phyloP scores from a whole-genome alignment of 2,888 invertebrate species.

The Drosophila fulvimacula region DNA sequence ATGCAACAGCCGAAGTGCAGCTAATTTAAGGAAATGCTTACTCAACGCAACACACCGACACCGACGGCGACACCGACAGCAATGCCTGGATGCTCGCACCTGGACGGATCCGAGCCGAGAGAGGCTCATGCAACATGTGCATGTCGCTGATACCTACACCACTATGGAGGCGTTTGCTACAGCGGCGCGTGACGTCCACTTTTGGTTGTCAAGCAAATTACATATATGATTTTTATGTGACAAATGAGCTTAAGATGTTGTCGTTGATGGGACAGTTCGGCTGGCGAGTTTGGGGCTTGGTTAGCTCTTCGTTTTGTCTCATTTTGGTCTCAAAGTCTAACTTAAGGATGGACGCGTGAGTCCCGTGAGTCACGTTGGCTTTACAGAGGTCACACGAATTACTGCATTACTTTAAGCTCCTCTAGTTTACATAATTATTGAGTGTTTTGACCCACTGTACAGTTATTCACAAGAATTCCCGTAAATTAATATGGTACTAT shows the following conservation, averaged over 20 bases:
- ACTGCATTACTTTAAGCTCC: not conserved
- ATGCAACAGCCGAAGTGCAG: slow-evolving; percentile 70
- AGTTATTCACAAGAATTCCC: no score
- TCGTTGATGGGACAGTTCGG: slow-evolving; percentile 68
- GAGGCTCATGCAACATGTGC: slow-evolving; percentile 35
- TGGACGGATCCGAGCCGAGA: slow-evolving; percentile 15
- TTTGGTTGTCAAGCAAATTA: slow-evolving; percentile 81
- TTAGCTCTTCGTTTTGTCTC: slow-evolving; percentile 25
- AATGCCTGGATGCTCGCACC: slow-evolving; percentile 12
- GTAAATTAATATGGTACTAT: no score
- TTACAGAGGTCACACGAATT: not conserved
- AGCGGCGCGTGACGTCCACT: slow-evolving; percentile 78
- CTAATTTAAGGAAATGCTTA: slow-evolving; percentile 79
- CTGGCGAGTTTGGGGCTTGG: slow-evolving; percentile 25
- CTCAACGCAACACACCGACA: slow-evolving; percentile 49
- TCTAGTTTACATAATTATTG: no score
- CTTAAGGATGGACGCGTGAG: slow-evolving; percentile 47
- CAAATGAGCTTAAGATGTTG: slow-evolving; percentile 77
- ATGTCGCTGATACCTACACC: slow-evolving; percentile 56
- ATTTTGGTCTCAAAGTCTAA: slow-evolving; percentile 1
- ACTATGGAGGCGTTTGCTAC: slow-evolving; percentile 77
- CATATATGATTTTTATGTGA: slow-evolving; percentile 80
- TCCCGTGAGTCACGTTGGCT: not conserved
- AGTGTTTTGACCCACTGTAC: no score
- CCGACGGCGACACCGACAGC: not conserved